A percentile compares a stretch with the other conserved stretches of the same genome.
Conservation (phyloP, 1,140 invertebrate species). For the fruit fly (Drosophila melanogaster) region Release_6_plus_ISO1_MT NC_004354.4:5231501-5232000, state of each 20-base stretch:
- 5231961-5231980: slow-evolving; percentile 17
- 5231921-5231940: slow-evolving; percentile 19
- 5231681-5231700: slow-evolving; percentile 10
- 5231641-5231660: slow-evolving; percentile 38
- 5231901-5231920: slow-evolving; percentile 1
- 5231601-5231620: slow-evolving; percentile 30
- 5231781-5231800: slow-evolving; percentile 47
- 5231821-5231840: slow-evolving; percentile 60
- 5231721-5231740: background rate
- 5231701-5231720: slow-evolving; percentile 11
- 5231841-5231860: slow-evolving; percentile 49
- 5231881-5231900: slow-evolving; percentile 2
- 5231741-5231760: slow-evolving; percentile 1
- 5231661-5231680: slow-evolving; percentile 9
- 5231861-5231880: slow-evolving; percentile 42
- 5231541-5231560: background rate
- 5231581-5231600: slow-evolving; percentile 14
- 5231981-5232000: background rate
- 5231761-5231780: background rate
- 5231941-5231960: slow-evolving; percentile 44
- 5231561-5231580: slow-evolving; percentile 4
- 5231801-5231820: slow-evolving; percentile 64
- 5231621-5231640: slow-evolving; percentile 54
- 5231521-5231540: slow-evolving; percentile 7
- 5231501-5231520: slow-evolving; percentile 1